A percentile compares a stretch with the other conserved stretches of the same genome.
Evolutionary conservation across 2,888 invertebrate genomes (phyloP).

Genomic region (Yponomeuta plumbellus): DNA sequence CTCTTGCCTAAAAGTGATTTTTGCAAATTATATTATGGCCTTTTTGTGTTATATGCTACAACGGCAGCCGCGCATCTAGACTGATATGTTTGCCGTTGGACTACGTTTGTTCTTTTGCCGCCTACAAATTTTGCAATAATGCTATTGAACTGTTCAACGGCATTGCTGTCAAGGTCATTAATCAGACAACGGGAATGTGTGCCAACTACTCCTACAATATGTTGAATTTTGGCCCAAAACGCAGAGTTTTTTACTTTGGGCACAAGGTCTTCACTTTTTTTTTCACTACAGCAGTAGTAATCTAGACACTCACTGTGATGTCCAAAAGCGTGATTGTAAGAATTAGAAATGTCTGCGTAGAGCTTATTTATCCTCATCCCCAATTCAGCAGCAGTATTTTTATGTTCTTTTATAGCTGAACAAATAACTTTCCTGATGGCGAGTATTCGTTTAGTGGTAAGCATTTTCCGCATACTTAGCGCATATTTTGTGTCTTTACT

Average conservation of each 20-base stretch:
- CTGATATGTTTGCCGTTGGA: slow-evolving; percentile 32
- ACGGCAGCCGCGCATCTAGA: slow-evolving; percentile 34
- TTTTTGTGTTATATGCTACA: slow-evolving; percentile 31
- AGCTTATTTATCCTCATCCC: too few relatives aligned
- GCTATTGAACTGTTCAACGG: slow-evolving; percentile 34
- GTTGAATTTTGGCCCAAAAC: too few relatives aligned
- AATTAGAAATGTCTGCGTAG: too few relatives aligned
- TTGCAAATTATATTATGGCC: slow-evolving; percentile 21
- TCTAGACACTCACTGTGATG: too few relatives aligned
- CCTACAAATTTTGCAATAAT: slow-evolving; percentile 35
- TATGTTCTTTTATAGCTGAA: slow-evolving; percentile 21
- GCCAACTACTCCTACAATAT: too few relatives aligned
- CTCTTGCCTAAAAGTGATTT: slow-evolving; percentile 21
- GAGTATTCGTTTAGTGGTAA: slow-evolving; percentile 22
- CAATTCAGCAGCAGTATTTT: slow-evolving; percentile 17
- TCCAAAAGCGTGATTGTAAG: too few relatives aligned
- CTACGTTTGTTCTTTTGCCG: slow-evolving; percentile 39
- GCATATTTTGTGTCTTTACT: slow-evolving; percentile 22
- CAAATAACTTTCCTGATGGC: slow-evolving; percentile 21
- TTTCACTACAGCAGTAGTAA: too few relatives aligned
- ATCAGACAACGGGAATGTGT: slow-evolving; percentile 24
- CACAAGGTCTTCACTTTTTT: too few relatives aligned
- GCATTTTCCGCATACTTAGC: slow-evolving; percentile 17
- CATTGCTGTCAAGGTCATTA: slow-evolving; percentile 31
- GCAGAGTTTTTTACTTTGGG: too few relatives aligned